phyloP scores from a whole-genome alignment of 2,888 invertebrate species.

The Sipunculus nudus region DNA sequence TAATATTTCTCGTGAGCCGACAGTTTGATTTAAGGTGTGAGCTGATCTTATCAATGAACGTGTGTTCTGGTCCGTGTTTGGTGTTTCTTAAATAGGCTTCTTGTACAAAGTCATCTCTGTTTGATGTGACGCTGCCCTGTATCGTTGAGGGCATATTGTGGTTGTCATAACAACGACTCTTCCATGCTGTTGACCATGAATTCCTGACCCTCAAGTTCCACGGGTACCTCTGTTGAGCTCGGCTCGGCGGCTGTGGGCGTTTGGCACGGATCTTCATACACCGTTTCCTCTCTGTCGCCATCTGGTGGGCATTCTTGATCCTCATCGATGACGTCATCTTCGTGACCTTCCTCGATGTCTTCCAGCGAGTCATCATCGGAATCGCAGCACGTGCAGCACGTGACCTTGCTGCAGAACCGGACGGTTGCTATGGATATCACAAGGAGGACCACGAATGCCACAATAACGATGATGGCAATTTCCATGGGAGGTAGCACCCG shows the following conservation, averaged over 20 bases:
- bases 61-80: too few relatives aligned
- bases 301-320: conserved; percentile 12
- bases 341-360: conserved; percentile 12
- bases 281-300: conserved; percentile 9
- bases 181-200: conserved; percentile 23
- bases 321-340: conserved; percentile 14
- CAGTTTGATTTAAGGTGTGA: too few relatives aligned
- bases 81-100: too few relatives aligned
- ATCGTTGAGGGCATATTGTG: too few relatives aligned
- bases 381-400: conserved; percentile 21
- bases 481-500: too few relatives aligned
- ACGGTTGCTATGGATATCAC: conserved; percentile 15
- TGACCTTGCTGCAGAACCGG: conserved; percentile 16
- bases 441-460: conserved; percentile 17
- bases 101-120: too few relatives aligned
- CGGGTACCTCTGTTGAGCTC: conserved; percentile 7
- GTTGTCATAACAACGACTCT: conserved; percentile 20
- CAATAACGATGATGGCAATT: conserved; percentile 25
- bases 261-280: conserved; percentile 13
- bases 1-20: too few relatives aligned
- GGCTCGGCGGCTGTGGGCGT: too few relatives aligned
- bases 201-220: conserved; percentile 21
- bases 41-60: too few relatives aligned
- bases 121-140: too few relatives aligned
- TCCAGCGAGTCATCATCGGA: conserved; percentile 10